phyloP scores from a whole-genome alignment of 2,113 vertebrate genomes.

The Panurus biarmicus region DNA sequence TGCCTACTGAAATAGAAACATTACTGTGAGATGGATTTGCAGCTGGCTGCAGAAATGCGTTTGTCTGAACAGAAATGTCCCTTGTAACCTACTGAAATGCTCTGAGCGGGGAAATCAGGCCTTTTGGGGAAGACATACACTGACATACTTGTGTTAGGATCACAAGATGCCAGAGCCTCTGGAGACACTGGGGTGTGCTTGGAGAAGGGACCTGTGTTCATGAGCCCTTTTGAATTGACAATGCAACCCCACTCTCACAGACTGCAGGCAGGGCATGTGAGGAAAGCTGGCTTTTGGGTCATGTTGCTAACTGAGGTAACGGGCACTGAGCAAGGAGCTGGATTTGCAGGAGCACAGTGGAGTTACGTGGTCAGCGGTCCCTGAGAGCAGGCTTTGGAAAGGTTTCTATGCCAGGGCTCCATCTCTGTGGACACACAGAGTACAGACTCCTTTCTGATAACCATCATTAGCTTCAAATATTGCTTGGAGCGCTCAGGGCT shows the following conservation, averaged over 20 bases:
- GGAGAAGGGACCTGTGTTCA: not conserved
- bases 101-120: not conserved
- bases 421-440: not conserved
- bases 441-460: not conserved
- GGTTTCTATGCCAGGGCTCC: not conserved
- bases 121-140: constrained; percentile 23
- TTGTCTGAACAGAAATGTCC: constrained; percentile 51
- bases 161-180: not conserved
- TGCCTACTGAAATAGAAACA: constrained; percentile 63
- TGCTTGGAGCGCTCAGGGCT: not conserved
- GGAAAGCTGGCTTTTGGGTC: not conserved
- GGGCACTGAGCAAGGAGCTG: not conserved
- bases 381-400: not conserved
- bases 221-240: not conserved
- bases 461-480: not conserved
- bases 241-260: fast-evolving
- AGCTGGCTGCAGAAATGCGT: constrained; percentile 34
- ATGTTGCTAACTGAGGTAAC: not conserved
- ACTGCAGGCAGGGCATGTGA: not conserved
- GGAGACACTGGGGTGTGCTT: not conserved
- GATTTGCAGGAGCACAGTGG: not conserved
- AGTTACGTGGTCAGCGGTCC: not conserved
- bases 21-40: constrained; percentile 38
- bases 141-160: constrained; percentile 19
- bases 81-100: constrained; percentile 55